These are phyloP conservation scores for Kryphioiulus occultus DNA, from an alignment of 2,888 invertebrate species.

Conservation along the genomic window DNA sequence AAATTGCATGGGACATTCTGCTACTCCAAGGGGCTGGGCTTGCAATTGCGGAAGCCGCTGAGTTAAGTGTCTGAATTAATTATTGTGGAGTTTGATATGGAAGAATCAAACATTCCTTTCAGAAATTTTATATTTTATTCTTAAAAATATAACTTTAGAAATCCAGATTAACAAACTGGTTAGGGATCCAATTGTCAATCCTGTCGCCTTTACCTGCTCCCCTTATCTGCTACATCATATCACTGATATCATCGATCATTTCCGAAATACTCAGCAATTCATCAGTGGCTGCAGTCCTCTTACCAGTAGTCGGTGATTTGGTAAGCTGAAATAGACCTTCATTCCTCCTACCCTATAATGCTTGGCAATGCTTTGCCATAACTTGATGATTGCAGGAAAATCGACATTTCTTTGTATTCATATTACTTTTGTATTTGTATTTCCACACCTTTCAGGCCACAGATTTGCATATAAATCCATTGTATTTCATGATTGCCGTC, in stretches of 20 bases:
- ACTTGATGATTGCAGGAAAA: no score
- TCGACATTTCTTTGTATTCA: no score
- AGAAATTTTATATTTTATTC: not conserved
- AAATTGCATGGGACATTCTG: constrained; percentile 89
- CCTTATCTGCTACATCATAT: constrained; percentile 76
- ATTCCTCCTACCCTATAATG: no score
- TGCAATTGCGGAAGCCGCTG: constrained; percentile 84
- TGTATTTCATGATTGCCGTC: constrained; percentile 88
- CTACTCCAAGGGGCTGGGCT: constrained; percentile 87
- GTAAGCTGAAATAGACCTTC: constrained; percentile 55
- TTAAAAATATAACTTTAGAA: constrained; percentile 64
- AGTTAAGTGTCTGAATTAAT: not conserved
- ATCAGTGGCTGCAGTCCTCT: constrained; percentile 85
- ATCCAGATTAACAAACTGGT: constrained; percentile 78
- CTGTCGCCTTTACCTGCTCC: constrained; percentile 71
- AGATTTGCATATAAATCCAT: constrained; percentile 77
- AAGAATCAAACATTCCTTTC: not conserved
- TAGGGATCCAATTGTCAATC: constrained; percentile 75
- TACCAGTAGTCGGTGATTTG: constrained; percentile 81
- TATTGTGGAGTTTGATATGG: not conserved
- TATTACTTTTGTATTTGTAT: no score
- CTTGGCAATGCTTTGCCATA: no score
- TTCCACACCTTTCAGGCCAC: constrained; percentile 68
- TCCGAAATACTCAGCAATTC: constrained; percentile 92
- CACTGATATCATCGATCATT: constrained; percentile 77